Conservation (phyloP, 2,113 vertebrate genomes). For the Antechinus flavipes region DNA sequence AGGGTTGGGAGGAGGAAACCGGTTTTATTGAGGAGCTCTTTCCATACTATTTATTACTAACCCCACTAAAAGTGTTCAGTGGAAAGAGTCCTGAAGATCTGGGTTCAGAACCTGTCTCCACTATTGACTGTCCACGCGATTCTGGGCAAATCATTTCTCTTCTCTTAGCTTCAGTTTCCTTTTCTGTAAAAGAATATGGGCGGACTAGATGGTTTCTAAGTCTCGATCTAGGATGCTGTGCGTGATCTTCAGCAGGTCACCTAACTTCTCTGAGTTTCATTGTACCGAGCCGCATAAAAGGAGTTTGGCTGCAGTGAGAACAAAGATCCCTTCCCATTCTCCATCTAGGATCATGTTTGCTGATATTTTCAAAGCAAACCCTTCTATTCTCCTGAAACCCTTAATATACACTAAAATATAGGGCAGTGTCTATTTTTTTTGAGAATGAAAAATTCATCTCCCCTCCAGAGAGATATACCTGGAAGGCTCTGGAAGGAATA, state of each 20-base stretch:
- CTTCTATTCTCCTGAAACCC: not conserved
- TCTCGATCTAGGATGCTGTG: not conserved
- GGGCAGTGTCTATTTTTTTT: not conserved
- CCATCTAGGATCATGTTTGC: not conserved
- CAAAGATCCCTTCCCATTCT: not conserved
- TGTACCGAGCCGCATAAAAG: not conserved
- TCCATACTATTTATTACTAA: not conserved
- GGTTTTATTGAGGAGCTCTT: not conserved
- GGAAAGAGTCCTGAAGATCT: not conserved
- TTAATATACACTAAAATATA: slow-evolving; percentile 31
- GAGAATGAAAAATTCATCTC: slow-evolving; percentile 29
- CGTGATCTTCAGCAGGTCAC: not conserved
- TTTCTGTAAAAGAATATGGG: not conserved
- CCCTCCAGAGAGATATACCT: slow-evolving; percentile 7
- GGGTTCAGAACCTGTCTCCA: not conserved
- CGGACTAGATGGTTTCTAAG: not conserved
- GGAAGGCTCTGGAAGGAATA: slow-evolving; percentile 36
- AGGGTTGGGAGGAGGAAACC: not conserved
- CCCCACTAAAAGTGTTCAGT: not conserved
- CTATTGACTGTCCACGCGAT: not conserved
- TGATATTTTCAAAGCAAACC: slow-evolving; percentile 19
- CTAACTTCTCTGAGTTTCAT: not conserved
- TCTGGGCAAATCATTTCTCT: not conserved
- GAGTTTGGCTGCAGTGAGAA: not conserved
- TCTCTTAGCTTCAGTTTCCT: not conserved